Base-by-base conservation (phyloP, 2,797 vertebrate genomes). In the Sarcoramphus papa region DNA sequence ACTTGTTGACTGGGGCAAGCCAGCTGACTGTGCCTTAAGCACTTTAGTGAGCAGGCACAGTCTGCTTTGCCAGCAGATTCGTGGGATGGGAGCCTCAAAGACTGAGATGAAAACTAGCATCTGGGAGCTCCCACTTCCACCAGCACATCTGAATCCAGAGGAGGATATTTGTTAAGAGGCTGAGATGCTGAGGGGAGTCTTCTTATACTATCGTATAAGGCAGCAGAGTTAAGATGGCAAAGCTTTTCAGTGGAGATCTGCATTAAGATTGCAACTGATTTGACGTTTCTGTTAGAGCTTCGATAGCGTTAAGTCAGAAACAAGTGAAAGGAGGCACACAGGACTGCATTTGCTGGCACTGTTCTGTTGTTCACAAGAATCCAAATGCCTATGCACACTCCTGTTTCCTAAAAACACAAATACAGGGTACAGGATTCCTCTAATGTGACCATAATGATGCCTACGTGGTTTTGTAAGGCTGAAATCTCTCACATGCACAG, bases 311-410 rank as follows among this genome's bases (percentile, higher is more conserved):
- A 67, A 77, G 28, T 76, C 59, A 76, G 53, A 67, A 81, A 60
- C 0, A 2, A 33, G 40, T 17, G n/a, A 35, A 25, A 77, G 37
- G 17, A 72, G 51, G 43, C 41, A 57, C 33, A 41, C 19, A 27
- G 33, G 37, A 33, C 48, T 27, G 40, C 1, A 0, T 53, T 31
- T 60, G 40, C 62, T 69, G 35, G 19, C 24, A 8, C 27, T 22
- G 12, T 9, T 28, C 28, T 56, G 31, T 35, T 45, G 7, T 68
- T 85, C 50, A 23, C 30, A 48, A 53, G 43, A 77, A 30, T 24
- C 31, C 0, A 0, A 53, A n/a, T 6, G 19, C 35, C 40, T 31
- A 4, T 7, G 12, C 19, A 19, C 21, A 10, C 10, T 72, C 31
- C 19, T 18, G 7, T 57, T 37, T 48, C 40, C 62, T 78, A 53